Evolutionary conservation across 2,797 vertebrate genomes (phyloP), one percentile per base, ranked within the genome.

Genomic region (Gastrophryne carolinensis): DNA sequence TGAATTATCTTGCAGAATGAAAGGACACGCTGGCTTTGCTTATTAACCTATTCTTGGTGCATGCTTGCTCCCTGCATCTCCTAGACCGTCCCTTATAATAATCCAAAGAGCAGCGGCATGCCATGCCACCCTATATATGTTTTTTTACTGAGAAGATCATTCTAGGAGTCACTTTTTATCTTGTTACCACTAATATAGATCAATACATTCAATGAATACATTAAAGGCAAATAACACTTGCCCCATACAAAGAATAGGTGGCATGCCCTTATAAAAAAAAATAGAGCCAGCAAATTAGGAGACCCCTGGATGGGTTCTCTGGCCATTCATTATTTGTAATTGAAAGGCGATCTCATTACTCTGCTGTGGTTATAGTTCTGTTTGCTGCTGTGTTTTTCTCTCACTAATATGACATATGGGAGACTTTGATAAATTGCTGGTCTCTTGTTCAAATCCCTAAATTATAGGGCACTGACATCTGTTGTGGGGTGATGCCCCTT

Each of bases 131-230:
- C 34, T 30, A 15, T 23, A 2, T 15, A n/a, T 44, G 41, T 27
- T 54, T 54, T 24, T 29, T 29, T 29, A 5, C 10, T n/a, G 30
- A 56, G 53, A 30, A n/a, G 27, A 56, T 56, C 21, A 5, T 56
- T 26, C 35, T 39, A 37, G 15, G 19, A 10, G 35, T 67, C 15
- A 24, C 15, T 34, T 50, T 21, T 11, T 30, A 50, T 66, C 26
- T 23, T 29, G 17, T 56, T 68, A 27, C 26, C 24, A 27, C 21
- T 62, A 53, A 53, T 53, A 61, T 60, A 57, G 67, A 74, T 74
- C 73, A 75, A 75, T 75, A 75, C 58, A 35, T 75, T 68, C 73
- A 75, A 68, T 75, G 64, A 75, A 68, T 75, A 60, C 32, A 60
- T 75, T 60, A 64, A 41, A 60, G 41, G 52, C 29, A 47, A 67